A percentile compares a stretch with the other conserved stretches of the same genome.
Conservation (phyloP, 2,888 invertebrate genomes). For the Synanthedon myopaeformis region DNA sequence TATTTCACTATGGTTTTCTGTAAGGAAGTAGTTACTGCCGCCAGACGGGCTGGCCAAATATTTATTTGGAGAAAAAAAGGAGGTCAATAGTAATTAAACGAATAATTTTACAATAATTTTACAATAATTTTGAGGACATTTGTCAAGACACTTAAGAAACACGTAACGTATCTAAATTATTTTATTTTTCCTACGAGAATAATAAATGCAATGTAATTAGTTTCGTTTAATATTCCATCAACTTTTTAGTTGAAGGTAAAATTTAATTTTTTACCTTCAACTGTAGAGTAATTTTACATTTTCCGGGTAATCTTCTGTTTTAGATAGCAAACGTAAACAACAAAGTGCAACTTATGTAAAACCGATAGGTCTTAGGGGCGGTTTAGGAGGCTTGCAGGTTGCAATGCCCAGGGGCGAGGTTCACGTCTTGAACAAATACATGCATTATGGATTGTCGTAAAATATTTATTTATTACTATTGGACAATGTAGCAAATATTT, state of each 20-base stretch:
- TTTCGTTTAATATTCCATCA: no score
- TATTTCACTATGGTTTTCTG: no score
- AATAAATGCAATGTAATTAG: no score
- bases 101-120: no score
- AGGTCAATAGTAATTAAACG: no score
- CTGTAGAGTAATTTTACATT: not conserved
- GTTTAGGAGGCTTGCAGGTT: constrained; percentile 17
- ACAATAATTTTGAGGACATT: no score
- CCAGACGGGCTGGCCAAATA: no score
- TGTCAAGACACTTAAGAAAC: no score
- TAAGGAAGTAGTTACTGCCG: no score
- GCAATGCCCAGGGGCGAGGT: constrained; percentile 14
- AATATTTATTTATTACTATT: not conserved
- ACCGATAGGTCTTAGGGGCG: constrained; percentile 35
- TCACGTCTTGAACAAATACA: constrained; percentile 9
- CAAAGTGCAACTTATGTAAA: constrained; percentile 36
- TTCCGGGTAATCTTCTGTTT: constrained; percentile 12
- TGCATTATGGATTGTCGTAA: constrained; percentile 8
- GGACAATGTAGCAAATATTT: not conserved
- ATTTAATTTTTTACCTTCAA: constrained; percentile 1
- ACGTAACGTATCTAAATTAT: no score
- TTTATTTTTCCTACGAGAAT: no score
- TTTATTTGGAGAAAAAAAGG: no score
- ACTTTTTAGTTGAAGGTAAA: constrained; percentile 2
- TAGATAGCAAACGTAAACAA: constrained; percentile 21